Evolutionary conservation across 2,888 invertebrate species (phyloP), one percentile per base, ranked within the genome.

Genomic region (Epistrophe eligans): DNA sequence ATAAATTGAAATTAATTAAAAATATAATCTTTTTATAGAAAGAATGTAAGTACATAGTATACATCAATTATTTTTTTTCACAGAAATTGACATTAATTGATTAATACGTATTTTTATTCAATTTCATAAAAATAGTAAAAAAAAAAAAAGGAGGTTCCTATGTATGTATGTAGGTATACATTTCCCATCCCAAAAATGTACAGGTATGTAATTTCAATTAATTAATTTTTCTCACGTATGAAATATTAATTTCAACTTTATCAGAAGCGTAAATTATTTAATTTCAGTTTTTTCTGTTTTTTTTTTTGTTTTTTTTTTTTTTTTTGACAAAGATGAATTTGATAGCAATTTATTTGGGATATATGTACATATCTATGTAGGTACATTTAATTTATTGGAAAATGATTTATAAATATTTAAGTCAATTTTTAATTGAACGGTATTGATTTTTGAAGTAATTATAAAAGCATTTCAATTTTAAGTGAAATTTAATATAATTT

Each of bases 271-370:
- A 19, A 5, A 50, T 5, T 8, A n/a, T 45, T 45, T 5, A 13
- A 45, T 45, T 43, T n/a, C n/a, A n/a, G n/a, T n/a, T n/a, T n/a
- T n/a, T n/a, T n/a, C n/a, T n/a, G n/a, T n/a, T n/a, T 11, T 50
- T 60, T 38, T 38, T 60, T 10, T 38, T n/a, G 4, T 48, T 60
- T 60, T n/a, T 60, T 8, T 38, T n/a, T 52, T 50, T 60, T 50
- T n/a, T 60, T 11, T 17, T 52, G 28, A n/a, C 24, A 62, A 50
- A 48, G 35, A 24, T 28, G 13, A 52, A 28, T 52, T 24, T 52
- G 7, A 52, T 15, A 24, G 11, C 15, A 13, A 24, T 24, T 52
- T 52, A 52, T 52, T 52, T 50, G 45, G 8, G 8, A 45, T 43
- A 35, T 32, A 32, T 4, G 5, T 28, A 5, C 2, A 28, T 32